Conservation (phyloP, 30 jellyfish, hydroid and myxozoan genomes). For the Cassiopea andromeda region DNA sequence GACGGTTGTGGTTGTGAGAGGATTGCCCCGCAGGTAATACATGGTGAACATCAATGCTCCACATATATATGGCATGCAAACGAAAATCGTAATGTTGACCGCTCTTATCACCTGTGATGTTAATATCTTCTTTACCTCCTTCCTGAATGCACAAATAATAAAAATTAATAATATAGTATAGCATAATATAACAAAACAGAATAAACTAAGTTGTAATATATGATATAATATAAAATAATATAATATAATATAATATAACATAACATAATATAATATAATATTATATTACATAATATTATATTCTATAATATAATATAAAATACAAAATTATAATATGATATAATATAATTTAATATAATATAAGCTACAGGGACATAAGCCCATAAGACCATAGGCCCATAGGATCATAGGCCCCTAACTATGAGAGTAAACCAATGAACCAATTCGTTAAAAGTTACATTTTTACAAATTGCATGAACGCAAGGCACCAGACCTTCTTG, state of each 20-base stretch:
- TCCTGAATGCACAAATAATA: constrained; percentile 21
- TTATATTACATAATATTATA: too few relatives aligned
- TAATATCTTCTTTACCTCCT: constrained; percentile 34
- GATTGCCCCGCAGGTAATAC: constrained; percentile 51
- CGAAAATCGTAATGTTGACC: constrained; percentile 1
- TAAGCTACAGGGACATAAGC: too few relatives aligned
- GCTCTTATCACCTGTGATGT: constrained; percentile 44
- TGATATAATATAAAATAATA: too few relatives aligned
- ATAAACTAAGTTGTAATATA: too few relatives aligned
- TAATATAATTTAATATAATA: too few relatives aligned
- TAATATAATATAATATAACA: too few relatives aligned
- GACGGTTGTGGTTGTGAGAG: constrained; percentile 51
- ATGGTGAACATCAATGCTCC: constrained; percentile 59
- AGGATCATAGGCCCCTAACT: background rate
- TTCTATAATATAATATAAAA: too few relatives aligned
- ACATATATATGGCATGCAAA: constrained; percentile 58
- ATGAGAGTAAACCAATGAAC: background rate
- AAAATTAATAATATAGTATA: background rate
- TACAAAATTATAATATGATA: too few relatives aligned
- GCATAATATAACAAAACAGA: background rate
- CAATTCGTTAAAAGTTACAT: background rate
- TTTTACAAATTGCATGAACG: background rate
- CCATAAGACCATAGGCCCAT: too few relatives aligned
- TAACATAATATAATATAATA: too few relatives aligned
- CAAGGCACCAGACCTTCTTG: constrained; percentile 44